A percentile compares a stretch with the other conserved stretches of the same genome.
phyloP scores from a whole-genome alignment of 1,140 invertebrate genomes.

The Brachionus angularis region DNA sequence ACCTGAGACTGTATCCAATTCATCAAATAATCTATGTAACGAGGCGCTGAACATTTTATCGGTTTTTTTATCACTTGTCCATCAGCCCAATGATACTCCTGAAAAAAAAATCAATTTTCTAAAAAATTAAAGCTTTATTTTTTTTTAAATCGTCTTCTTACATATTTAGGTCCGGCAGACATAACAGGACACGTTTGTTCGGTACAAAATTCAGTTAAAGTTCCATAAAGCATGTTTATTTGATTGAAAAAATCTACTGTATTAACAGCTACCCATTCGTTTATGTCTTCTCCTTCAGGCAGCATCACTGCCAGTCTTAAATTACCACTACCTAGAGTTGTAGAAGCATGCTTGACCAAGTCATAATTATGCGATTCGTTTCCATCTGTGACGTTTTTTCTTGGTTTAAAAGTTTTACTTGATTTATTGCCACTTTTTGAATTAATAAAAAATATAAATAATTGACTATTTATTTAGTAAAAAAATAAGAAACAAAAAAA shows the following conservation, averaged over 20 bases:
- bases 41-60: conserved; percentile 97
- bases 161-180: conserved; percentile 90
- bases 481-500: conserved; percentile 40
- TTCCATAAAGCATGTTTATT: conserved; percentile 99
- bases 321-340: conserved; percentile 94
- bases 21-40: conserved; percentile 99
- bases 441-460: conserved; percentile 38
- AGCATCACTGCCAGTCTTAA: conserved; percentile 87
- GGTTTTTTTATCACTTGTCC: conserved; percentile 96
- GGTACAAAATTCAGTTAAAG: conserved; percentile 97
- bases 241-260: conserved; percentile 99
- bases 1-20: conserved; percentile 99
- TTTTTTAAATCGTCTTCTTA: background rate
- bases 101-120: background rate
- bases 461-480: background rate
- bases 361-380: conserved; percentile 65
- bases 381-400: conserved; percentile 21
- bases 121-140: background rate
- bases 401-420: conserved; percentile 61
- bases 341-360: conserved; percentile 97
- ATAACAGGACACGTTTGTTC: conserved; percentile 96
- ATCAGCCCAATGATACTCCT: conserved; percentile 96
- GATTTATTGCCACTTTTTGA: conserved; percentile 69
- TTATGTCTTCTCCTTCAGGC: conserved; percentile 96
- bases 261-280: conserved; percentile 99